These are phyloP conservation scores for Jacana jacana DNA, from an alignment of 2,113 vertebrate genomes.

Conservation along the genomic window DNA sequence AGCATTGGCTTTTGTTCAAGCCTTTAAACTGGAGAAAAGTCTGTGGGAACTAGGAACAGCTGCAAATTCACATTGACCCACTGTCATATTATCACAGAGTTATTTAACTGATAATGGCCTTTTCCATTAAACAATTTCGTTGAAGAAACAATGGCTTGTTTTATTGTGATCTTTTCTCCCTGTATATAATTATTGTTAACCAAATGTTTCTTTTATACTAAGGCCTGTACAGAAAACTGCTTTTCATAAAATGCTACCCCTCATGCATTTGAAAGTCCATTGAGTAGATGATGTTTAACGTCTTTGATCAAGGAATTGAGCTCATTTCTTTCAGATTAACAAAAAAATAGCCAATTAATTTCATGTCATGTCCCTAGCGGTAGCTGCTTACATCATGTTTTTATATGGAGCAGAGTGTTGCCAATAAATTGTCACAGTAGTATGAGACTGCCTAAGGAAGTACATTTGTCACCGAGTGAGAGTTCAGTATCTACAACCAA, in stretches of 20 bases:
- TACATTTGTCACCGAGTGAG: not conserved
- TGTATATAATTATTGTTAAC: not conserved
- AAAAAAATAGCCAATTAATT: constrained; percentile 2
- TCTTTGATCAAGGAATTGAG: not conserved
- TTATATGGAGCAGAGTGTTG: not conserved
- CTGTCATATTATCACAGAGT: not conserved
- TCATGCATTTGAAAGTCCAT: not conserved
- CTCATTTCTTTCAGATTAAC: not conserved
- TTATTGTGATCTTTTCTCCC: not conserved
- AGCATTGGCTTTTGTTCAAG: not conserved
- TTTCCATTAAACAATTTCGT: not conserved
- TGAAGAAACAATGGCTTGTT: constrained; percentile 10
- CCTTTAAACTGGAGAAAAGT: constrained; percentile 6
- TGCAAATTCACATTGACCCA: not conserved
- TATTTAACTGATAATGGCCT: constrained; percentile 5
- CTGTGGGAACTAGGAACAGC: not conserved
- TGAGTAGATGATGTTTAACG: not conserved
- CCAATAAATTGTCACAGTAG: not conserved
- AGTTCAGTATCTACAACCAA: not conserved
- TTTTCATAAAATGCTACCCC: not conserved
- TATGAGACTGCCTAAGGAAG: not conserved
- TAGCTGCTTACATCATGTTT: not conserved
- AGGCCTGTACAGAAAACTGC: not conserved
- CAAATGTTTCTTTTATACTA: not conserved
- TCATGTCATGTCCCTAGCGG: not conserved